Evolutionary conservation across 2,888 invertebrate species (phyloP).

Genomic region (Drosophila lutescens): DNA sequence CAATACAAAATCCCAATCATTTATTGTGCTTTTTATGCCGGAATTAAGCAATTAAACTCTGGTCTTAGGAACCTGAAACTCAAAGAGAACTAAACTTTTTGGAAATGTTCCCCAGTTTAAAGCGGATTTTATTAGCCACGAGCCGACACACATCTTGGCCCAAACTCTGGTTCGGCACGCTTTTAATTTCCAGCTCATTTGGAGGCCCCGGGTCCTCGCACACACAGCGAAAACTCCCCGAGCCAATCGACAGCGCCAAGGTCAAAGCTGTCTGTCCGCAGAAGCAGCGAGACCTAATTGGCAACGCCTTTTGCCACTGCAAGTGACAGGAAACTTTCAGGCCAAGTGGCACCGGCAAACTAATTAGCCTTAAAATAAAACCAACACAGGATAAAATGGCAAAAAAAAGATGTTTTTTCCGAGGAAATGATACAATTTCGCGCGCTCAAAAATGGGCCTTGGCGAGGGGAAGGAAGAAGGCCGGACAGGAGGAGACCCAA

Average conservation of each 20-base stretch:
- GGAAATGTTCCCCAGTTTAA: neutral
- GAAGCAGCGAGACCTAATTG: slow-evolving; percentile 63
- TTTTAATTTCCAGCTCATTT: slow-evolving; percentile 48
- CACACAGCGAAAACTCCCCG: slow-evolving; percentile 17
- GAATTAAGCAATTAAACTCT: neutral
- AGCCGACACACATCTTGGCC: slow-evolving; percentile 2
- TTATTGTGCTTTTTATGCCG: neutral
- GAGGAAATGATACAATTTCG: slow-evolving; percentile 76
- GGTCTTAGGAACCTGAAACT: too few species aligned
- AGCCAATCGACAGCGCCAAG: slow-evolving; percentile 48
- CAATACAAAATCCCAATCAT: neutral
- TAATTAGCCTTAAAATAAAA: slow-evolving; percentile 72
- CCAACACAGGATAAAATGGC: slow-evolving; percentile 29
- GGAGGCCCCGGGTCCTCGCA: slow-evolving; percentile 7
- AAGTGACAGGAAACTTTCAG: slow-evolving; percentile 75
- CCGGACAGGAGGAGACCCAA: slow-evolving; percentile 27
- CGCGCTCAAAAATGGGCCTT: slow-evolving; percentile 44
- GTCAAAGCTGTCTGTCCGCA: slow-evolving; percentile 33
- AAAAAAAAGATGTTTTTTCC: slow-evolving; percentile 55
- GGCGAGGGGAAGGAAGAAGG: neutral
- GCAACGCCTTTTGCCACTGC: slow-evolving; percentile 74
- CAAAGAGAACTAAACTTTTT: neutral
- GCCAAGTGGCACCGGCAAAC: slow-evolving; percentile 64
- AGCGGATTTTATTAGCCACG: slow-evolving; percentile 1
- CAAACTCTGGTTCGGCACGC: slow-evolving; percentile 19